phyloP scores from a whole-genome alignment of 2,888 invertebrate species.

The Polydrusus tereticollis region DNA sequence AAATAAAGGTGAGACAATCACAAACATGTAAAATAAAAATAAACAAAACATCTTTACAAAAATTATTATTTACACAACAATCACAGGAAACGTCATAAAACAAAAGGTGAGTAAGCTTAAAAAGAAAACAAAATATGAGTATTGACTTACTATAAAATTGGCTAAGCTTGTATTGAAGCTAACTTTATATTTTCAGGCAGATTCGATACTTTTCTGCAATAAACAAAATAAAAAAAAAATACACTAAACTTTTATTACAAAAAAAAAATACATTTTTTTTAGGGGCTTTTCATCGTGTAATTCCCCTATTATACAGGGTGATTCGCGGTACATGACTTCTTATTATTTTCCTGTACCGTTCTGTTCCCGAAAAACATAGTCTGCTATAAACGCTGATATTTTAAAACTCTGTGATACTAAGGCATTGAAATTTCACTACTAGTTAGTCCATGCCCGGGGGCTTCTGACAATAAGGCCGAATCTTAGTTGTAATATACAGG shows the following conservation, averaged over 20 bases:
- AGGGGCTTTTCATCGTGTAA: too few relatives aligned
- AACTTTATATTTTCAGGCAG: slow-evolving; percentile 47
- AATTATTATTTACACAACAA: slow-evolving; percentile 27
- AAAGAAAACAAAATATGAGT: slow-evolving; percentile 23
- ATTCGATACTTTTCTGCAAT: slow-evolving; percentile 43
- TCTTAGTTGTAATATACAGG: too few relatives aligned
- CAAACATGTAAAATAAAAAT: slow-evolving; percentile 57
- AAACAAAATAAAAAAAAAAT: slow-evolving; percentile 33
- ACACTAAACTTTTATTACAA: background rate
- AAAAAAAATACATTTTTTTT: background rate
- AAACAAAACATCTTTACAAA: slow-evolving; percentile 32
- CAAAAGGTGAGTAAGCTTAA: slow-evolving; percentile 23
- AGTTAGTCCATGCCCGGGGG: too few relatives aligned
- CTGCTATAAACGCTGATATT: too few relatives aligned
- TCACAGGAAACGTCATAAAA: slow-evolving; percentile 18
- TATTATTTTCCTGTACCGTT: too few relatives aligned
- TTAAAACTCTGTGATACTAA: too few relatives aligned
- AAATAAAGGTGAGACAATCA: slow-evolving; percentile 51
- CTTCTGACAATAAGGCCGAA: too few relatives aligned
- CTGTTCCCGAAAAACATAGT: too few relatives aligned
- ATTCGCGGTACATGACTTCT: too few relatives aligned
- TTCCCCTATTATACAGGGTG: too few relatives aligned
- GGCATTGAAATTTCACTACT: too few relatives aligned
- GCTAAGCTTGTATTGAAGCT: slow-evolving; percentile 41
- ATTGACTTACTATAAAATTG: slow-evolving; percentile 31